These are phyloP conservation scores for Episyrphus balteatus DNA, from an alignment of 1,140 invertebrate genomes.

Conservation along the genomic window DNA sequence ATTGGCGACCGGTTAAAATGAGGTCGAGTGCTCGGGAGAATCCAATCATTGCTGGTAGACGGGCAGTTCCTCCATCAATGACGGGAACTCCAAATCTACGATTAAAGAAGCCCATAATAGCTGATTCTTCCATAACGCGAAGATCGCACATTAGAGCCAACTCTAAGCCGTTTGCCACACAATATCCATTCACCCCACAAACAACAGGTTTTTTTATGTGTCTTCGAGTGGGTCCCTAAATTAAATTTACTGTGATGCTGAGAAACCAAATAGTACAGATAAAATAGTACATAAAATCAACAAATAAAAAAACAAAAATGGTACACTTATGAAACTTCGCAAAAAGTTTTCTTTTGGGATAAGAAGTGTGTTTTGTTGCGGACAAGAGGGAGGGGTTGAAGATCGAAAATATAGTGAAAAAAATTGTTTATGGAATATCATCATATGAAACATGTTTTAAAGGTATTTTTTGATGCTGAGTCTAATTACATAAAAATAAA, in stretches of 20 bases:
- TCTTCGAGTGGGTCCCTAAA: conserved; percentile 49
- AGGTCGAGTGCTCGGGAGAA: conserved; percentile 76
- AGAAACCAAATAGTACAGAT: background rate
- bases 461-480: too few species aligned
- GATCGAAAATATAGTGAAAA: too few species aligned
- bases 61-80: conserved; percentile 65
- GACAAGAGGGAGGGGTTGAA: too few species aligned
- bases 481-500: too few species aligned
- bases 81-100: conserved; percentile 83
- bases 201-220: conserved; percentile 72
- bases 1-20: conserved; percentile 68
- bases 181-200: conserved; percentile 75
- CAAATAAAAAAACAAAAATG: too few species aligned
- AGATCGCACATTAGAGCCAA: conserved; percentile 84
- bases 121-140: conserved; percentile 72
- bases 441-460: too few species aligned
- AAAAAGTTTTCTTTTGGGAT: too few species aligned
- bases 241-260: conserved; percentile 1
- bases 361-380: too few species aligned
- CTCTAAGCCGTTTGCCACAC: conserved; percentile 81
- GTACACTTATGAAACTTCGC: too few species aligned
- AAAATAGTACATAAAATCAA: too few species aligned
- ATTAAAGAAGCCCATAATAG: conserved; percentile 70
- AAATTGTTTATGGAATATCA: too few species aligned
- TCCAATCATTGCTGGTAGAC: conserved; percentile 70